Base-by-base conservation (phyloP, 2,797 vertebrate genomes). In the Pipistrellus pipistrellus region DNA sequence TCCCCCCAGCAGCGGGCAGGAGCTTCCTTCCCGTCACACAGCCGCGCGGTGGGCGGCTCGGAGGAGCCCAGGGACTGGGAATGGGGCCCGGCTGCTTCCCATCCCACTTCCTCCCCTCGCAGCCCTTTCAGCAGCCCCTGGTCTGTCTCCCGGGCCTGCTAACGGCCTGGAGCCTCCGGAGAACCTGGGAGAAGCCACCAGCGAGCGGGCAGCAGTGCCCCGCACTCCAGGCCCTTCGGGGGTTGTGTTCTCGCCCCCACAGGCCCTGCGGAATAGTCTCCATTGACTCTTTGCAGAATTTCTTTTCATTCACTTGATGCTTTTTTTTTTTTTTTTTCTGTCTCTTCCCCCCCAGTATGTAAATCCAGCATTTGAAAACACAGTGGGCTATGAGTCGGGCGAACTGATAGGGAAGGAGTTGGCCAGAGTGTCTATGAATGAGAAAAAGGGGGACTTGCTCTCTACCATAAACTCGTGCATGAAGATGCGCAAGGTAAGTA, bases 361-460 rank as follows among this genome's bases (percentile, higher is more conserved):
- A 97, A 99, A 99, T 98, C 99, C 99, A 97, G 99, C 99, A 88
- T 99, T 99, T 81, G 99, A 99, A 98, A 98, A 98, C 96, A 98
- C 98, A 92, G 99, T 99, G 99, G 99, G 99, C 97, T 99, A 99
- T 97, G 99, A 99, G 97, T 98, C 98, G 97, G 99, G 99, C 71
- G 99, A 99, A 98, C 98, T 99, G 90, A 98, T 99, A 98, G 99
- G 99, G 97, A 99, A 99, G 98, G 99, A 99, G 97, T 98, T 99
- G 97, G 99, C 98, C 97, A 99, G 99, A 99, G 99, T 99, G 99
- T 99, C 99, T 99, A 98, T 99, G 98, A 99, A 99, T 98, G 99
- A 99, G 97, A 99, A 99, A 98, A 99, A 99, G 98, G 98, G 99
- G 92, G 99, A 99, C 98, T 99, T 99, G 98, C 98, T 99, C 96